These are phyloP conservation scores for Ariolimax columbianus DNA, from an alignment of 2,888 invertebrate genomes.

Conservation along the genomic window DNA sequence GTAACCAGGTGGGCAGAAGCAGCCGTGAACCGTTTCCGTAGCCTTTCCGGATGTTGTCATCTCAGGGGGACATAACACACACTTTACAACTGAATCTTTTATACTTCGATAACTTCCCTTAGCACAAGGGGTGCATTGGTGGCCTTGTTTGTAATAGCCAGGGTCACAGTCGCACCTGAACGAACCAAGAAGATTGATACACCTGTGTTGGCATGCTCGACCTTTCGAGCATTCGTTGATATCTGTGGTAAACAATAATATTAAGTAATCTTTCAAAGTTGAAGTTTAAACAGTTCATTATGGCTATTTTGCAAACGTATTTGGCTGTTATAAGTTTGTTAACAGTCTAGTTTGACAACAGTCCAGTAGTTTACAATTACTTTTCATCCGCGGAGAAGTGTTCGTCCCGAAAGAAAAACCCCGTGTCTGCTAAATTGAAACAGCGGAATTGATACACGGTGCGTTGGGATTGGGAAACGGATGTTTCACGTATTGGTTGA, in stretches of 20 bases:
- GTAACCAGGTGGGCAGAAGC: slow-evolving; percentile 59
- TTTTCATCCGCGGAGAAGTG: no score
- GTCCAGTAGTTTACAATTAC: no score
- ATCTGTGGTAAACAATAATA: slow-evolving; percentile 51
- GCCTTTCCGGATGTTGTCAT: slow-evolving; percentile 52
- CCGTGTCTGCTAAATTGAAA: no score
- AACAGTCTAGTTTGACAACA: no score
- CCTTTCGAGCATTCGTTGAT: slow-evolving; percentile 60
- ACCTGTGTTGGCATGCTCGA: slow-evolving; percentile 62
- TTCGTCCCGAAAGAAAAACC: no score
- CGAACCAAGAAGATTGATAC: slow-evolving; percentile 64
- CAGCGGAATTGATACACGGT: no score
- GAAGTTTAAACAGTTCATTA: no score
- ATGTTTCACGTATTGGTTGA: no score
- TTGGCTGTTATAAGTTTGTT: no score
- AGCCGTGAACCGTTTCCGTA: slow-evolving; percentile 55
- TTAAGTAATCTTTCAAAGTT: no score
- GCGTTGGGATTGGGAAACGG: no score
- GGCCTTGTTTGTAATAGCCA: slow-evolving; percentile 59
- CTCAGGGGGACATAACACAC: slow-evolving; percentile 57
- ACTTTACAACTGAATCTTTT: slow-evolving; percentile 49
- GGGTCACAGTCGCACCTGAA: slow-evolving; percentile 68
- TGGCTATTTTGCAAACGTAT: no score
- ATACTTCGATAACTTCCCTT: slow-evolving; percentile 56
- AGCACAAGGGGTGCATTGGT: slow-evolving; percentile 54